Evolutionary conservation across 2,113 vertebrate species (phyloP).

Genomic region (Salvelinus fontinalis): DNA sequence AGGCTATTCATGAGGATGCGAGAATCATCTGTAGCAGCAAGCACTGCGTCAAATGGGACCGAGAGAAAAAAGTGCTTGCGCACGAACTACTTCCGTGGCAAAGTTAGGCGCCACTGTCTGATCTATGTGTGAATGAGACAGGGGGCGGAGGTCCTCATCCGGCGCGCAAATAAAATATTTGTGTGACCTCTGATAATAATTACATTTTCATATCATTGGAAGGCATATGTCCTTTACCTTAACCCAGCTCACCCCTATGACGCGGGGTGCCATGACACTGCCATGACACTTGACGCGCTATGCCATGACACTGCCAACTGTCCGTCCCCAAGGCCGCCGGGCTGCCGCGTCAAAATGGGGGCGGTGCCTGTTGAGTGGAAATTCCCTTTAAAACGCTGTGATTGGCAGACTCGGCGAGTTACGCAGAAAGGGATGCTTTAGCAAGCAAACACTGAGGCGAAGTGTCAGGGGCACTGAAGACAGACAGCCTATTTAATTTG

Average conservation of each 20-base stretch:
- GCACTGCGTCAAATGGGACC: constrained; percentile 72
- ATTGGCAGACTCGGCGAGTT: constrained; percentile 51
- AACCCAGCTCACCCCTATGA: background rate
- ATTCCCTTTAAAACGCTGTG: constrained; percentile 69
- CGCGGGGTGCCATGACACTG: constrained; percentile 25
- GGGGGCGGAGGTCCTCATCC: background rate
- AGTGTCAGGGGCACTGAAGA: constrained; percentile 15
- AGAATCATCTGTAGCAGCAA: constrained; percentile 13
- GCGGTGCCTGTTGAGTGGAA: constrained; percentile 73
- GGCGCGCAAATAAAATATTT: background rate
- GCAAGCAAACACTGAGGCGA: background rate
- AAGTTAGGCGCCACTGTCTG: background rate
- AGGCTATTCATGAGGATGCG: background rate
- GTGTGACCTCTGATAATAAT: background rate
- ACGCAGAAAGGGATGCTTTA: constrained; percentile 33
- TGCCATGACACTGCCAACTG: constrained; percentile 38
- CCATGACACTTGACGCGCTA: constrained; percentile 26
- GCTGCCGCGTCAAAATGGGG: constrained; percentile 71
- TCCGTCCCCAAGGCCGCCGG: constrained; percentile 62
- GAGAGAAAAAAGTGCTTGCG: constrained; percentile 43
- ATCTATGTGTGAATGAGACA: background rate
- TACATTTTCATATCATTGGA: background rate
- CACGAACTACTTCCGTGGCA: constrained; percentile 34
- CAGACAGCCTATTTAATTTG: constrained; percentile 17
- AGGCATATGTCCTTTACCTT: background rate